Conservation (phyloP, 2,888 invertebrate species). For the Caenorhabditis sulstoni region DNA sequence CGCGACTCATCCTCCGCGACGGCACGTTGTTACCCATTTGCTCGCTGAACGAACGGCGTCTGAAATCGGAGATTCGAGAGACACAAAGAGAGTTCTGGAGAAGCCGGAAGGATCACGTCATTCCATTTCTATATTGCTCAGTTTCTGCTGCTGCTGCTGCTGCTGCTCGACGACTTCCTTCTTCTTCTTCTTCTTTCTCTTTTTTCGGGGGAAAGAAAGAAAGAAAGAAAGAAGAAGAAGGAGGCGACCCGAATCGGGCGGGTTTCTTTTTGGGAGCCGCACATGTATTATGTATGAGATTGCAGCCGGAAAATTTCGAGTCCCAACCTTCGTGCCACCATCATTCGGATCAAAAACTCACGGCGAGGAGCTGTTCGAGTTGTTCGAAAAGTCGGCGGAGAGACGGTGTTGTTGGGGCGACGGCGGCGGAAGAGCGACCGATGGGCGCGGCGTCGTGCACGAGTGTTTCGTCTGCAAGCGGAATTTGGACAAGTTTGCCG, state of each 20-base stretch:
- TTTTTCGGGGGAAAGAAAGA: slow-evolving; percentile 1
- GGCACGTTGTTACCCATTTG: slow-evolving; percentile 62
- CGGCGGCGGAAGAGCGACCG: slow-evolving; percentile 51
- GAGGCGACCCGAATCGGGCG: slow-evolving; percentile 29
- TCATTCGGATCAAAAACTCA: slow-evolving; percentile 16
- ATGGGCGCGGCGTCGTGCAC: slow-evolving; percentile 56
- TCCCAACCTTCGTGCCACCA: background rate
- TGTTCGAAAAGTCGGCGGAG: slow-evolving; percentile 51
- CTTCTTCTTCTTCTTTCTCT: background rate
- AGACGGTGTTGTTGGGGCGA: slow-evolving; percentile 41
- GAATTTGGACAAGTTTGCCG: too few species aligned
- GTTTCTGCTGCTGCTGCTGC: too few species aligned
- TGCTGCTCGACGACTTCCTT: background rate
- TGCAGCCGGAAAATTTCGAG: background rate
- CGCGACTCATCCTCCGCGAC: slow-evolving; percentile 58
- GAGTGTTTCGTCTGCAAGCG: slow-evolving; percentile 55
- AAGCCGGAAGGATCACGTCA: slow-evolving; percentile 19
- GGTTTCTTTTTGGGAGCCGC: background rate
- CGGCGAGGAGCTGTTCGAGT: slow-evolving; percentile 52
- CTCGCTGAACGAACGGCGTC: slow-evolving; percentile 59
- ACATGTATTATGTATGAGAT: slow-evolving; percentile 17
- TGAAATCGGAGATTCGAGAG: slow-evolving; percentile 14
- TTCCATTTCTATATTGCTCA: slow-evolving; percentile 15
- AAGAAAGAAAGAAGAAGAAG: slow-evolving; percentile 13
- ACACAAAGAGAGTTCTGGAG: too few species aligned